These are phyloP conservation scores for Drosophila punjabiensis DNA, from an alignment of 1,140 invertebrate species.

Conservation along the genomic window DNA sequence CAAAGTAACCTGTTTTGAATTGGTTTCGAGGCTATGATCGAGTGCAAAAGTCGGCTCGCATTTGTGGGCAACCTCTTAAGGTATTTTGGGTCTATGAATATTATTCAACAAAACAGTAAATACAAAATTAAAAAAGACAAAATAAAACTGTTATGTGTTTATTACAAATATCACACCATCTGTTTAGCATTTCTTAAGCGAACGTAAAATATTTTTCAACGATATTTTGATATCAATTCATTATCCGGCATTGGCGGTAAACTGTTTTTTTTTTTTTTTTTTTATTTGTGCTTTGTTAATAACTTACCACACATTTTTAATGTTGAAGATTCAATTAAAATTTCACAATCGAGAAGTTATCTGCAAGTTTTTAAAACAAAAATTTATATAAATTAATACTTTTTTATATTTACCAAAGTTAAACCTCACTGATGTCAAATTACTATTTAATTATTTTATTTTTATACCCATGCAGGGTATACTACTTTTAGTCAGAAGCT, in stretches of 20 bases:
- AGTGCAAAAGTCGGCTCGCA: constrained; percentile 30
- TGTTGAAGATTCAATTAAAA: neutral
- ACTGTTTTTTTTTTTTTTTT: no score
- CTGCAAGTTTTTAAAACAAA: neutral
- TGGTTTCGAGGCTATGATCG: constrained; percentile 14
- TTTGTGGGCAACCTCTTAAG: constrained; percentile 46
- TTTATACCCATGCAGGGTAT: no score
- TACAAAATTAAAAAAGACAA: neutral
- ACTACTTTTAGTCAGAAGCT: no score
- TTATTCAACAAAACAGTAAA: neutral
- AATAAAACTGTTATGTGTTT: neutral
- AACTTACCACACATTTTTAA: constrained; percentile 10
- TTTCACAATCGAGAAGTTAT: no score
- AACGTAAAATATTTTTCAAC: neutral
- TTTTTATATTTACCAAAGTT: neutral
- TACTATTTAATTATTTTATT: neutral
- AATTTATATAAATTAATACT: neutral
- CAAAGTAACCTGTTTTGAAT: constrained; percentile 60
- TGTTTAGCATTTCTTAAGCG: neutral
- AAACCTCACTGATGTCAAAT: neutral
- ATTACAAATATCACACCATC: neutral
- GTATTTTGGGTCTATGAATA: constrained; percentile 35
- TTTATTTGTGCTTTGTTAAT: no score
- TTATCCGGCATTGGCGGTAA: no score
- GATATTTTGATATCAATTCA: no score